Percentiles rank a stretch among this genome's conserved stretches.
These are phyloP conservation scores for Strigamia crassipes DNA, from an alignment of 2,888 invertebrate genomes.

Conservation along the genomic window DNA sequence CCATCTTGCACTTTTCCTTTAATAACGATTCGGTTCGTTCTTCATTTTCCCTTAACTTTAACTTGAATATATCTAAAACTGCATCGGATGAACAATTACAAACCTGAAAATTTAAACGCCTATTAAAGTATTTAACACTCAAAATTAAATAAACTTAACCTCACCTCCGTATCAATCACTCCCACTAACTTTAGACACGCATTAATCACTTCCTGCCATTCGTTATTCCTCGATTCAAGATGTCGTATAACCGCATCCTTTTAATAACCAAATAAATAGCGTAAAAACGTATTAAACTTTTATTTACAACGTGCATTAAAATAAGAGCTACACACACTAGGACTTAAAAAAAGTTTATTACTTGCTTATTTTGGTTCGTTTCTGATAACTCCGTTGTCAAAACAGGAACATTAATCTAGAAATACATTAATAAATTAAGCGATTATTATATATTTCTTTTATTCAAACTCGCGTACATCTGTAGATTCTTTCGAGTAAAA, in stretches of 20 bases:
- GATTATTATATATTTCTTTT: too few species aligned
- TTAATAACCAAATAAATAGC: not conserved
- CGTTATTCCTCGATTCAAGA: not conserved
- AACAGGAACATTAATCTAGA: not conserved
- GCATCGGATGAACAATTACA: too few species aligned
- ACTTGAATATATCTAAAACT: too few species aligned
- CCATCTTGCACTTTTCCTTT: not conserved
- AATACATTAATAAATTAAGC: not conserved
- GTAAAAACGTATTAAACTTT: not conserved
- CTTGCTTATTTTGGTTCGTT: not conserved
- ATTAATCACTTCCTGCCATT: too few species aligned
- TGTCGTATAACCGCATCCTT: not conserved
- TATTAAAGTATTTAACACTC: too few species aligned
- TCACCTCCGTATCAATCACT: too few species aligned
- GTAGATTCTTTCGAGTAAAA: not conserved
- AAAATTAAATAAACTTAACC: too few species aligned
- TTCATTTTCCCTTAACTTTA: too few species aligned
- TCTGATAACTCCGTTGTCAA: not conserved
- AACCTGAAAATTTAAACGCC: too few species aligned
- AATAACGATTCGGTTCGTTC: not conserved
- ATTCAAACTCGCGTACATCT: not conserved
- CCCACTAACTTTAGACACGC: too few species aligned
- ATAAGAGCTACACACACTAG: too few species aligned
- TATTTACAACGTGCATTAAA: not conserved
- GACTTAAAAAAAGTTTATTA: not conserved